Evolutionary conservation across 2,888 invertebrate genomes (phyloP).

Genomic region (Lymantria monacha): DNA sequence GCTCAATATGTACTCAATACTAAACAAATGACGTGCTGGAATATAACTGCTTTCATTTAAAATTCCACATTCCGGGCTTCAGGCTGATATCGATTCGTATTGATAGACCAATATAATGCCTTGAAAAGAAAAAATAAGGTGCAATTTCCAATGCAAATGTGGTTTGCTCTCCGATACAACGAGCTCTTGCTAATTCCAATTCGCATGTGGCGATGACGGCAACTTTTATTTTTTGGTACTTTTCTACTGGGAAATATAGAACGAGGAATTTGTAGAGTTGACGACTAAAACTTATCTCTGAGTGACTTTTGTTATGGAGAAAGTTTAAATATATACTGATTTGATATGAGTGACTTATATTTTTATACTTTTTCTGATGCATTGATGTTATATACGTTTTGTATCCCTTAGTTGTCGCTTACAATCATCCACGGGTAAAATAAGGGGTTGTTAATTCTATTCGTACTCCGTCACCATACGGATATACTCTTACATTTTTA

Average conservation of each 20-base stretch:
- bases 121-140: slow-evolving; percentile 32
- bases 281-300: neutral
- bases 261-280: slow-evolving; percentile 33
- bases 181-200: slow-evolving; percentile 61
- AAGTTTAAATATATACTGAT: too few relatives aligned
- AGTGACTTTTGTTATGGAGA: neutral
- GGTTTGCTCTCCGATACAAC: slow-evolving; percentile 46
- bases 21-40: slow-evolving; percentile 26
- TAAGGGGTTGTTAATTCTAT: too few relatives aligned
- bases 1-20: slow-evolving; percentile 6
- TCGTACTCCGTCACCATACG: too few relatives aligned
- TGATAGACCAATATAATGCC: slow-evolving; percentile 21
- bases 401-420: too few relatives aligned
- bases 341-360: too few relatives aligned
- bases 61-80: slow-evolving; percentile 20
- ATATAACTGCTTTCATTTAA: slow-evolving; percentile 35
- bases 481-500: too few relatives aligned
- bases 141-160: slow-evolving; percentile 40
- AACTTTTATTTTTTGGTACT: slow-evolving; percentile 64
- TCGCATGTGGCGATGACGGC: slow-evolving; percentile 67
- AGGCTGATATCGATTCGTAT: slow-evolving; percentile 26
- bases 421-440: too few relatives aligned
- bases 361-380: too few relatives aligned
- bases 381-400: too few relatives aligned
- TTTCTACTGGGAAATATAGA: slow-evolving; percentile 45